Conservation (phyloP, 1,140 invertebrate species). For the Carposina sasakii region DNA sequence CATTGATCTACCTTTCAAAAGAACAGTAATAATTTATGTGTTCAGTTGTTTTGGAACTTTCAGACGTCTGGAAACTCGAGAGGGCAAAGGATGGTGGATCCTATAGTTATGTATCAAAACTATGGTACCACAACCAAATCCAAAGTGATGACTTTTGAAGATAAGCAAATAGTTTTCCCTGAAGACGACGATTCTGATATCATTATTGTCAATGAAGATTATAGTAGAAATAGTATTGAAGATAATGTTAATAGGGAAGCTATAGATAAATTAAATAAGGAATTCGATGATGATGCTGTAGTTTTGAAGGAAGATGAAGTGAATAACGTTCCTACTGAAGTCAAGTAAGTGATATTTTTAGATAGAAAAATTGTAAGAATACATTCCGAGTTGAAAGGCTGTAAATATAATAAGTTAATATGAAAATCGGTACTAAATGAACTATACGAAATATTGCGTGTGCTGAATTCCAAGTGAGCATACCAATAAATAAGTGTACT, state of each 20-base stretch:
- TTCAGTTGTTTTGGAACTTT: conserved; percentile 81
- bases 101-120: conserved; percentile 57
- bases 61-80: conserved; percentile 78
- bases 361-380: background rate
- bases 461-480: too few relatives aligned
- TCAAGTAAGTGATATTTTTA: conserved; percentile 18
- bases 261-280: conserved; percentile 33
- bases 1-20: too few relatives aligned
- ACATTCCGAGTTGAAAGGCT: too few relatives aligned
- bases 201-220: conserved; percentile 63
- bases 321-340: conserved; percentile 39
- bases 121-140: conserved; percentile 42
- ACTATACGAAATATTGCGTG: too few relatives aligned
- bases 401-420: too few relatives aligned
- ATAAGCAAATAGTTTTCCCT: conserved; percentile 59
- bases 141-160: conserved; percentile 41
- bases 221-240: conserved; percentile 42
- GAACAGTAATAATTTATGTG: conserved; percentile 61
- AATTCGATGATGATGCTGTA: conserved; percentile 34
- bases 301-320: too few relatives aligned
- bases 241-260: conserved; percentile 24
- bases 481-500: too few relatives aligned
- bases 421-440: too few relatives aligned
- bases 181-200: conserved; percentile 64
- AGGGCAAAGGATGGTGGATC: conserved; percentile 61